phyloP scores from a whole-genome alignment of 2,888 invertebrate species.

The Chirona hameri region DNA sequence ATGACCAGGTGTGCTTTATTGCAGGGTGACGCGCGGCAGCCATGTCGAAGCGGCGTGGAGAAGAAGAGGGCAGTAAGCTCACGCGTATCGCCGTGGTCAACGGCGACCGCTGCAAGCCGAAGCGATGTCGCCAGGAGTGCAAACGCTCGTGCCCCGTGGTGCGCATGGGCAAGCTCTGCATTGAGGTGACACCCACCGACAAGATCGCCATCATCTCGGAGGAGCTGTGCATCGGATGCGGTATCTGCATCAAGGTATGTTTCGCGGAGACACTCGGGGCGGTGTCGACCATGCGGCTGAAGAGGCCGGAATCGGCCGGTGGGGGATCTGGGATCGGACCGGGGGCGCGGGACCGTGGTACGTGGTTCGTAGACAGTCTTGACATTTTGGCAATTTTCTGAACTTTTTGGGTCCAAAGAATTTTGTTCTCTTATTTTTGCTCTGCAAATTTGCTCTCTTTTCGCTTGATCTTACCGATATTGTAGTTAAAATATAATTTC shows the following conservation, averaged over 20 bases:
- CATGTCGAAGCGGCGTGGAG: slow-evolving; percentile 64
- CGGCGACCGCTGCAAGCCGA: slow-evolving; percentile 97
- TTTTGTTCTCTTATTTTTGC: no score
- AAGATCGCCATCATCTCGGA: slow-evolving; percentile 97
- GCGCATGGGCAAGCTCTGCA: slow-evolving; percentile 98
- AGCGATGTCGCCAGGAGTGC: slow-evolving; percentile 97
- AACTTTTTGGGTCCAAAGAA: no score
- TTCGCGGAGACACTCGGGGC: no score
- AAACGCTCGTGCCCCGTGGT: slow-evolving; percentile 98
- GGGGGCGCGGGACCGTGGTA: no score
- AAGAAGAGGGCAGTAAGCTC: slow-evolving; percentile 84
- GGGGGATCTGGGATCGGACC: no score
- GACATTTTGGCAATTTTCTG: no score
- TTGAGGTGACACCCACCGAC: slow-evolving; percentile 85
- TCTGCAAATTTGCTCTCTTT: no score
- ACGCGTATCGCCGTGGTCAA: slow-evolving; percentile 98
- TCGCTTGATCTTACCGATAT: no score
- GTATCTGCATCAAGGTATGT: slow-evolving; percentile 95
- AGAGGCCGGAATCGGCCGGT: no score
- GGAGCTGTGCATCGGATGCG: slow-evolving; percentile 97
- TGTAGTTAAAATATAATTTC: no score
- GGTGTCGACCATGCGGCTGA: no score
- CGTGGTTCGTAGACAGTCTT: no score
- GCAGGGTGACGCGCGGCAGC: background rate
- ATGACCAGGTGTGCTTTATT: slow-evolving; percentile 47